These are phyloP conservation scores for Harpalus rubripes DNA, from an alignment of 2,888 invertebrate species.

Conservation along the genomic window DNA sequence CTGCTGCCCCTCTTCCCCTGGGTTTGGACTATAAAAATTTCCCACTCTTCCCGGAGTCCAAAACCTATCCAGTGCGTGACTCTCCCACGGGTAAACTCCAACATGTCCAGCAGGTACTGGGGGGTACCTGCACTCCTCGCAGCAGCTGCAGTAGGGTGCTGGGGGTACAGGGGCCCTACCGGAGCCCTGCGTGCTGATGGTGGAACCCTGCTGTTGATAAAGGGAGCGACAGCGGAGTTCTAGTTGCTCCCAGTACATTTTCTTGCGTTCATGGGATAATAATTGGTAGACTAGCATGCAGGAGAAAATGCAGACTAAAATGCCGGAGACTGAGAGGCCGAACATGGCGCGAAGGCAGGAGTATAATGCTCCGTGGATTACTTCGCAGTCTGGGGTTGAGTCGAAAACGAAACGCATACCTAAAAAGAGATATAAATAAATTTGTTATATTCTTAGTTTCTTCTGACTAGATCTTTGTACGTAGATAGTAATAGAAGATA, in stretches of 20 bases:
- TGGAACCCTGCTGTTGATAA: constrained; percentile 80
- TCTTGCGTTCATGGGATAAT: constrained; percentile 90
- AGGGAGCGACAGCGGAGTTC: constrained; percentile 90
- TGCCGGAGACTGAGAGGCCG: constrained; percentile 94
- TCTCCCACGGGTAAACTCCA: constrained; percentile 80
- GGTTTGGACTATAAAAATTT: constrained; percentile 91
- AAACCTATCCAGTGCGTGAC: constrained; percentile 78
- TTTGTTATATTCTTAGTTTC: too few relatives aligned
- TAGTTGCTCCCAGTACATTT: constrained; percentile 96
- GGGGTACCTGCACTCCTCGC: constrained; percentile 84
- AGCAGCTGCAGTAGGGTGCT: constrained; percentile 82
- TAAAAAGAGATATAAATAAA: constrained; percentile 71
- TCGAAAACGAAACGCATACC: constrained; percentile 91
- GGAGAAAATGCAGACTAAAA: constrained; percentile 93
- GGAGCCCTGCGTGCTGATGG: constrained; percentile 75
- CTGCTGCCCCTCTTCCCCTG: constrained; percentile 79
- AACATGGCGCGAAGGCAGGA: constrained; percentile 93
- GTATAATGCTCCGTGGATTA: constrained; percentile 93
- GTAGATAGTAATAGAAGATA: too few relatives aligned
- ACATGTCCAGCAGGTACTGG: constrained; percentile 79
- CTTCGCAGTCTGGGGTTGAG: constrained; percentile 91
- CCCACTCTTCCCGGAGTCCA: constrained; percentile 85
- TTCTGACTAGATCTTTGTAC: too few relatives aligned
- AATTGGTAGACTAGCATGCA: constrained; percentile 94
- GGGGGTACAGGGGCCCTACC: constrained; percentile 77